Evolutionary conservation across 2,888 invertebrate genomes (phyloP).

Genomic region (Oscheius sp.): DNA sequence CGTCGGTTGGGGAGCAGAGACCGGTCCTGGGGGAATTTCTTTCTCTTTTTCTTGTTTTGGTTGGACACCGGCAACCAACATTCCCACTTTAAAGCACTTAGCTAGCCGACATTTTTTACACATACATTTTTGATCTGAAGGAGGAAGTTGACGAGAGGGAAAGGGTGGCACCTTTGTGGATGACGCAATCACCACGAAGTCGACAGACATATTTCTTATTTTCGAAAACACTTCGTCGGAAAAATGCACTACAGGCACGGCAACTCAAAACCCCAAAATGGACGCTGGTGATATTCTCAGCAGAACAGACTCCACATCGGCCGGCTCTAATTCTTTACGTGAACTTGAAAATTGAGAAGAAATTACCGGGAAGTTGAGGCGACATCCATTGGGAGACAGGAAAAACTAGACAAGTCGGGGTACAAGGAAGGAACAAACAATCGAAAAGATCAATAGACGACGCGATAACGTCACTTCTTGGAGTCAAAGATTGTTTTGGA

Average conservation of each 20-base stretch:
- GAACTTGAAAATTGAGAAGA: background rate
- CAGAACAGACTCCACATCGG: slow-evolving; percentile 14
- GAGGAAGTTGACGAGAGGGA: background rate
- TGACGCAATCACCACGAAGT: background rate
- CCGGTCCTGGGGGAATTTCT: background rate
- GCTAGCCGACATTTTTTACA: slow-evolving; percentile 17
- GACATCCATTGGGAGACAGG: background rate
- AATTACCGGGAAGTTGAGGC: slow-evolving; percentile 9
- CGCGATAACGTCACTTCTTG: slow-evolving; percentile 14
- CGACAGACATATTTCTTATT: background rate
- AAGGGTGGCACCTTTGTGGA: slow-evolving; percentile 4
- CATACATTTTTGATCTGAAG: slow-evolving; percentile 12
- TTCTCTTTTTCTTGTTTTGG: background rate
- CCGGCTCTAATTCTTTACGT: background rate
- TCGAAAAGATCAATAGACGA: slow-evolving; percentile 8
- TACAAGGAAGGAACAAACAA: slow-evolving; percentile 17
- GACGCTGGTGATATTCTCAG: background rate
- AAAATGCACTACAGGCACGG: slow-evolving; percentile 16
- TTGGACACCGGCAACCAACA: background rate
- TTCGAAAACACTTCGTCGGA: slow-evolving; percentile 5
- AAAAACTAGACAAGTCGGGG: background rate
- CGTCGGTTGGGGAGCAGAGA: background rate
- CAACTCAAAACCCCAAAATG: slow-evolving; percentile 8
- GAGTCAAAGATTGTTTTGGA: background rate
- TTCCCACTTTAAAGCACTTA: slow-evolving; percentile 17